Conservation (phyloP, 1,140 invertebrate species). For the Brachionus manjavacas region DNA sequence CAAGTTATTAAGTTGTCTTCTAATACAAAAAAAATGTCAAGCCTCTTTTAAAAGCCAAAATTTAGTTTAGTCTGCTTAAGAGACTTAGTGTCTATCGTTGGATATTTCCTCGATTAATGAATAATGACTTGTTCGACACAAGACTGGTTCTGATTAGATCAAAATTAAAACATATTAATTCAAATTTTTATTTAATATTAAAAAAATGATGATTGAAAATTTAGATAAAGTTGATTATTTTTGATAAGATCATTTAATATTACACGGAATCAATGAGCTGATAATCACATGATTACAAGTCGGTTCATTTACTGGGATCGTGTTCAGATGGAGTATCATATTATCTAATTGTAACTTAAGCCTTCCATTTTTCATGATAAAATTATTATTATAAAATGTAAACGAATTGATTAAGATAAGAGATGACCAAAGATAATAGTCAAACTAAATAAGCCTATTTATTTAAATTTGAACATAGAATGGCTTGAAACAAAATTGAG, state of each 20-base stretch:
- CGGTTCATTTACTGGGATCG: background rate
- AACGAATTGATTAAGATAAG: background rate
- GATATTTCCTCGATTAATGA: background rate
- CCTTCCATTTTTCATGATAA: background rate
- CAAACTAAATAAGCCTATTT: background rate
- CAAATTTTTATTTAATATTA: background rate
- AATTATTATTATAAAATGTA: background rate
- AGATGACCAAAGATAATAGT: conserved; percentile 4
- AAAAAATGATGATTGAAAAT: background rate
- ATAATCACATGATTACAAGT: background rate
- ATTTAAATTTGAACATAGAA: background rate
- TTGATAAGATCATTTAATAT: background rate
- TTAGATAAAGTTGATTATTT: background rate
- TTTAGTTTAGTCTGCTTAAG: background rate
- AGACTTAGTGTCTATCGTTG: background rate
- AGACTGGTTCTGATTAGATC: background rate
- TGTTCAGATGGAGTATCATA: background rate
- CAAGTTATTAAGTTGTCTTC: background rate
- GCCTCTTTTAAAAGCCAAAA: background rate
- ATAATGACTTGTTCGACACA: background rate
- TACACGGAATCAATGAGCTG: background rate
- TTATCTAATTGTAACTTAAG: background rate
- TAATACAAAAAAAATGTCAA: background rate
- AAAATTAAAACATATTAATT: background rate
- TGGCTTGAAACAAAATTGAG: background rate